phyloP scores from a whole-genome alignment of 2,113 vertebrate species.

The Atherinomorus stipes region DNA sequence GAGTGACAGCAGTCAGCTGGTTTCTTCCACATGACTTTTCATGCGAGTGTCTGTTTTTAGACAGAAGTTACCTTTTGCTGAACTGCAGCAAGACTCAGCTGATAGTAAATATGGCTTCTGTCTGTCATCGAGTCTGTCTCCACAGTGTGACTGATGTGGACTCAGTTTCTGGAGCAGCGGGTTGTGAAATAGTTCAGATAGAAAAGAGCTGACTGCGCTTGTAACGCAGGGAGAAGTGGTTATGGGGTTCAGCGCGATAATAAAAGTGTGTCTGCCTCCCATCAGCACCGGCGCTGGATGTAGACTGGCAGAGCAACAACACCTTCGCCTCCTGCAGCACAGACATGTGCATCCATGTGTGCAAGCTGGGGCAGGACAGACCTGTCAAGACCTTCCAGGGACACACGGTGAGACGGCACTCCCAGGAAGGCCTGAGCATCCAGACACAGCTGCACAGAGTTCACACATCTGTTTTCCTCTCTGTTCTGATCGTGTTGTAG shows the following conservation, averaged over 20 bases:
- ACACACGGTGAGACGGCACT: slow-evolving; percentile 90
- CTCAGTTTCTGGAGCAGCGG: not conserved
- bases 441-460: not conserved
- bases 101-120: not conserved
- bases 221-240: too few species aligned
- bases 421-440: not conserved
- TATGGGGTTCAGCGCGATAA: not conserved
- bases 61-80: slow-evolving; percentile 23
- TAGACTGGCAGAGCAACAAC: slow-evolving; percentile 99
- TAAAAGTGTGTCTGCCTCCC: slow-evolving; percentile 7
- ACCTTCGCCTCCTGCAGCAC: slow-evolving; percentile 99
- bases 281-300: slow-evolving; percentile 95
- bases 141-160: not conserved
- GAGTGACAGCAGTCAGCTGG: slow-evolving; percentile 61
- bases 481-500: slow-evolving; percentile 58
- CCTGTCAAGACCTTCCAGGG: slow-evolving; percentile 99
- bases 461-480: too few species aligned
- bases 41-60: slow-evolving; percentile 16
- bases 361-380: slow-evolving; percentile 97
- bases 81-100: not conserved
- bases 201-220: not conserved
- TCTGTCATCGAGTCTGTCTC: not conserved
- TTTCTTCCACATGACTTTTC: slow-evolving; percentile 16
- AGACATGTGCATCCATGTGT: slow-evolving; percentile 99
- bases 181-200: not conserved